Base-by-base conservation (phyloP, 2,113 vertebrate species). In the Herpailurus yagouaroundi region DNA sequence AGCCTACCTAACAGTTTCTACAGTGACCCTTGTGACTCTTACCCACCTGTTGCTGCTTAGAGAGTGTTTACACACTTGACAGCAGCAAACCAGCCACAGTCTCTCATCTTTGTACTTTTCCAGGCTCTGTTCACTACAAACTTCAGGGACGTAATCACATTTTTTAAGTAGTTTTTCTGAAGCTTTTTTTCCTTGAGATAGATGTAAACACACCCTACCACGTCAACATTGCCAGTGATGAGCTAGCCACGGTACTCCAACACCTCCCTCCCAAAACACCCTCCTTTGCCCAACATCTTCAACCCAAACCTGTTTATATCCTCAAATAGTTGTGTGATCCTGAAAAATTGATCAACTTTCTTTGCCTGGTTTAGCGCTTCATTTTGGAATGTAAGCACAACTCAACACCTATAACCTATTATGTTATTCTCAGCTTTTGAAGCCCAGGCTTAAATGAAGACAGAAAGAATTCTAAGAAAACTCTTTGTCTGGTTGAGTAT, bases 341-440 rank as follows among this genome's bases (percentile, higher is more conserved):
- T 64, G 29, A 7, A 73, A 45, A 68, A 15, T 52, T 68, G 11
- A 25, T 23, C 8, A 0, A 50, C 52, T 12, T 69, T 68, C 11
- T 88, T 66, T 92, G 33, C 16, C 16, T 33, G 11, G 27, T 15
- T 74, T 86, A 79, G 38, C 19, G 6, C 23, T 94, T 88, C 10
- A n/a, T 84, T 95, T 88, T 89, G 76, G 29, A 80, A 63, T 41
- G 29, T 71, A 14, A 85, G 48, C 41, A 71, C 16, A 87, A 13
- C 15, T n/a, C 41, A 52, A 82, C 41, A 48, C 36, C 36, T 76
- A 8, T 76, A 50, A 66, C 25, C 38, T 90, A 7, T 33, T 80
- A 21, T 80, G 77, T 71, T 88, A 69, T 31, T 81, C 82, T 96
- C 76, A 74, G 52, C 48, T 74, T 94, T 83, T 91, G 80, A 96